Evolutionary conservation across 2,113 vertebrate genomes (phyloP).

Genomic region (Micronycteris hirsuta): DNA sequence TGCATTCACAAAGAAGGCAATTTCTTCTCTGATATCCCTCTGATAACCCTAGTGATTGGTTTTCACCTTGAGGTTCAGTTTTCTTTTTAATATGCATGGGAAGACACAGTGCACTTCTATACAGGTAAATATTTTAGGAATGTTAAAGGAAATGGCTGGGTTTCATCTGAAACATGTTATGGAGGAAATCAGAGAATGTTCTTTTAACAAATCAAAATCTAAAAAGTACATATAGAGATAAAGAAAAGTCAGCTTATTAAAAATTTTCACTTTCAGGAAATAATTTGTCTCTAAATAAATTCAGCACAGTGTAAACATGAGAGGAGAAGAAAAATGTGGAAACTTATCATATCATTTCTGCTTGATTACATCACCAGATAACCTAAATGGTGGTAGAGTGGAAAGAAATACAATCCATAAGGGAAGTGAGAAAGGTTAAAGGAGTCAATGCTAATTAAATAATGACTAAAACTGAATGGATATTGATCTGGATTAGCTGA

Average conservation of each 20-base stretch:
- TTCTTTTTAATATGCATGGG: not conserved
- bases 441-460: constrained; percentile 83
- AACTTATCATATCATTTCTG: constrained; percentile 74
- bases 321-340: constrained; percentile 71
- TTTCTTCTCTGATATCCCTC: not conserved
- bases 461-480: constrained; percentile 78
- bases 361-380: constrained; percentile 77
- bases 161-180: not conserved
- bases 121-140: not conserved
- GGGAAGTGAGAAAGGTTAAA: constrained; percentile 81
- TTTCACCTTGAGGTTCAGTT: not conserved
- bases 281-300: constrained; percentile 65
- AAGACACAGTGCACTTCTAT: not conserved
- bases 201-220: not conserved
- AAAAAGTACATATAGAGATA: constrained; percentile 6
- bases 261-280: constrained; percentile 69
- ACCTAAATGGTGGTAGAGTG: constrained; percentile 73
- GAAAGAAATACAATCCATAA: constrained; percentile 79
- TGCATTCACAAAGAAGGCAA: not conserved
- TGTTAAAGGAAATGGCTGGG: not conserved
- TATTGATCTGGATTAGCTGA: constrained; percentile 81
- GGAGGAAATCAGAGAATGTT: not conserved
- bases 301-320: constrained; percentile 51
- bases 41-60: not conserved
- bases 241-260: constrained; percentile 66